These are phyloP conservation scores for Ostrea edulis DNA, from an alignment of 1,140 invertebrate species.

Conservation along the genomic window DNA sequence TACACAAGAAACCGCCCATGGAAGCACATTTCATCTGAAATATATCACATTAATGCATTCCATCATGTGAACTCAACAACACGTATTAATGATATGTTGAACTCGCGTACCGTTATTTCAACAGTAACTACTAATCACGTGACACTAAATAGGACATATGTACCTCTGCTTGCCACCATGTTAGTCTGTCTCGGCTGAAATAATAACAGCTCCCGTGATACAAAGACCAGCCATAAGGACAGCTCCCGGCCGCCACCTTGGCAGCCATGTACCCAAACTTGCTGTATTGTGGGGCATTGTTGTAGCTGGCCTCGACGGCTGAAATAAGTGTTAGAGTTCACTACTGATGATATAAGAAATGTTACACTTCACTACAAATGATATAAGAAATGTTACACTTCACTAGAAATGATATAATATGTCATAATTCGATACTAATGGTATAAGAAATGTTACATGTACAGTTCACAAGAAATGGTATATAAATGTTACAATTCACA, in stretches of 20 bases:
- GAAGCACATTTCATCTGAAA: slow-evolving; percentile 41
- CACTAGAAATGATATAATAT: no score
- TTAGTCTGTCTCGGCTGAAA: slow-evolving; percentile 26
- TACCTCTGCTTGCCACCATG: slow-evolving; percentile 37
- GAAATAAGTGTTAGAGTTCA: background rate
- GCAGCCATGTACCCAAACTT: background rate
- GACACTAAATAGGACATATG: background rate
- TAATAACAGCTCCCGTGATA: slow-evolving; percentile 31
- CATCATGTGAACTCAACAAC: no score
- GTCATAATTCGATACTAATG: no score
- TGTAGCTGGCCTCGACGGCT: background rate
- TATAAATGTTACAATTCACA: no score
- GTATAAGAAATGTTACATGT: no score
- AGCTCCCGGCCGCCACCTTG: background rate
- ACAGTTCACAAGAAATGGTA: no score
- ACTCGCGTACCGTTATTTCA: no score
- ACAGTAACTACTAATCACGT: no score
- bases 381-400: no score
- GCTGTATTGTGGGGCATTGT: background rate
- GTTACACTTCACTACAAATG: no score
- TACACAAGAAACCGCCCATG: slow-evolving; percentile 34
- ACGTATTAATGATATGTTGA: no score
- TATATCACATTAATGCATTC: background rate
- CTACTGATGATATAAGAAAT: no score
- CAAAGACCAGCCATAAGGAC: slow-evolving; percentile 3